Base-by-base conservation (phyloP, 2,113 vertebrate species). In the Hemicordylus capensis region DNA sequence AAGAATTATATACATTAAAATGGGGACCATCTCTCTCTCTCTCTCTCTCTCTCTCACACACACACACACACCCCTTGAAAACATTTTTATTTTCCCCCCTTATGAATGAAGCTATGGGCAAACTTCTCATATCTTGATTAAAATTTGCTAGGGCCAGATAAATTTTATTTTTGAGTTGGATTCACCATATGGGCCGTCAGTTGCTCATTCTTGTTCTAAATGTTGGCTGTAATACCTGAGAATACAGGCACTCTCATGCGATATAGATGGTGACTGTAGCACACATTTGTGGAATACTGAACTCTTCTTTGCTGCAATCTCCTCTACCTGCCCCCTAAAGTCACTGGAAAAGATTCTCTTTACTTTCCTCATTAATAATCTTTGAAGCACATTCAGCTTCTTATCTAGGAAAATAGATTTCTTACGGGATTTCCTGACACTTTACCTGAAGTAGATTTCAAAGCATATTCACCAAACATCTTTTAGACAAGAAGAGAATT, bases 381-480 rank as follows among this genome's bases (percentile, higher is more conserved):
- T 87, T 82, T 82, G 87, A 93, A 77, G 34, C 82, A 70, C 59
- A 28, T 28, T 85, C 86, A 77, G 63, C 63, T 85, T 85, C 87
- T 93, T 93, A 93, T 95, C 87, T 87, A 44, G n/a, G 72, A 83
- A 67, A 93, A 89, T 6, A 76, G 54, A 58, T 86, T 94, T 93
- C 81, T 90, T 83, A 66, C 39, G 89, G 85, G 48, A 80, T 82
- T 58, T 61, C 81, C 34, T 34, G 74, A 11, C 31, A 83, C 63
- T 89, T 85, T 54, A 66, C 24, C 77, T 92, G 76, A 83, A 86
- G 76, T 80, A 93, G 34, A 91, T 91, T 92, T 90, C 87, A 80
- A 88, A 93, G 64, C 66, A 67, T 81, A n/a, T 80, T 89, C 85
- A 80, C 76, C 48, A 87, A 91, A 51, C 85, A 90, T 83, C 75